Conservation (phyloP, 2,797 vertebrate species). For the Astyanax mexicanus region DNA sequence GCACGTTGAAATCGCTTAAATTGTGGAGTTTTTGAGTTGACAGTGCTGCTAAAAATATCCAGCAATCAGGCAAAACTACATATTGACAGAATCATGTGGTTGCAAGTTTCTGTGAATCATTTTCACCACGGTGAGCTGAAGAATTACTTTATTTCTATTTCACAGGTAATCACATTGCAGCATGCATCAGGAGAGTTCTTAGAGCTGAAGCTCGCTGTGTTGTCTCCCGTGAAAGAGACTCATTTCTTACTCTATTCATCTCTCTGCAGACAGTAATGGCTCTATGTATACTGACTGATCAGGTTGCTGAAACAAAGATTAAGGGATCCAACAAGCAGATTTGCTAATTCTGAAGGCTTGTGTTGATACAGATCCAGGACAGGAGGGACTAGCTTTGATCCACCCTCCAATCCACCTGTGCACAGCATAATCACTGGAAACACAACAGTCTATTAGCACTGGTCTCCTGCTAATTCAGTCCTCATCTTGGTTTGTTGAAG, state of each 20-base stretch:
- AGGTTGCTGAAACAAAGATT: conserved; percentile 33
- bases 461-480: not conserved
- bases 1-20: not conserved
- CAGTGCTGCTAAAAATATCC: too few species aligned
- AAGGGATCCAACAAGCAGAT: conserved; percentile 4
- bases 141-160: not conserved
- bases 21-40: not conserved
- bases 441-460: not conserved
- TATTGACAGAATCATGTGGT: not conserved
- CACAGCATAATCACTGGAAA: not conserved
- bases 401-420: not conserved
- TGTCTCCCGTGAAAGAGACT: conserved; percentile 8
- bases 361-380: conserved; percentile 16
- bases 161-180: not conserved
- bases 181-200: not conserved
- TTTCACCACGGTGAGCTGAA: not conserved
- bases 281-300: conserved; percentile 16
- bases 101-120: not conserved
- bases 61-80: not conserved
- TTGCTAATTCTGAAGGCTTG: conserved; percentile 16
- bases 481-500: not conserved
- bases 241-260: conserved; percentile 13
- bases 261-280: conserved; percentile 7
- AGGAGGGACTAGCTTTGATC: not conserved
- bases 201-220: not conserved